Evolutionary conservation across 2,113 vertebrate genomes (phyloP).

Genomic region (Ophiodon elongatus): DNA sequence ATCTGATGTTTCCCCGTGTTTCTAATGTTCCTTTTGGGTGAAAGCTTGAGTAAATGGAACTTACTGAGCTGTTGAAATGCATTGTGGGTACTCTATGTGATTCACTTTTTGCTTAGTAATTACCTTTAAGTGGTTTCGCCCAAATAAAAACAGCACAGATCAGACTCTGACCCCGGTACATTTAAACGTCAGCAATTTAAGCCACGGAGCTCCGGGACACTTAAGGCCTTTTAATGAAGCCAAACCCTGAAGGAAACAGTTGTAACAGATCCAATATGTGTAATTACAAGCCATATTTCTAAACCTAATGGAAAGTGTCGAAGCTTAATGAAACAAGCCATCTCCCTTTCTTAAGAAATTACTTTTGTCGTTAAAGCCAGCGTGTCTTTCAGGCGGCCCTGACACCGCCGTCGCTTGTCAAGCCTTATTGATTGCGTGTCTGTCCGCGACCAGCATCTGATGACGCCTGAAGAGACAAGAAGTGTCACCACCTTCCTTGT

Average conservation of each 20-base stretch:
- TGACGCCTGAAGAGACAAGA: constrained; percentile 37
- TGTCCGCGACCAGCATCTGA: constrained; percentile 14
- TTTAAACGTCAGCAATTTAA: constrained; percentile 37
- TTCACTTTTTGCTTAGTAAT: constrained; percentile 35
- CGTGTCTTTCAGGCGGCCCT: not conserved
- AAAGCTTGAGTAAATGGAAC: constrained; percentile 1
- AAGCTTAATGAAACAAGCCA: constrained; percentile 24
- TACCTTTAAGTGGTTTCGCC: constrained; percentile 41
- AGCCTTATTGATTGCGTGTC: constrained; percentile 47
- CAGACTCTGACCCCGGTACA: constrained; percentile 40
- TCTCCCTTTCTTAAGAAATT: constrained; percentile 1
- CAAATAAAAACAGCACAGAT: constrained; percentile 57
- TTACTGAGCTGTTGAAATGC: constrained; percentile 21
- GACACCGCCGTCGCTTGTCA: constrained; percentile 40
- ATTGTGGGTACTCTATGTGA: constrained; percentile 30
- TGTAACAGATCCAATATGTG: constrained; percentile 23
- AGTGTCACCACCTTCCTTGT: constrained; percentile 43
- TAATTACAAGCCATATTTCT: constrained; percentile 57
- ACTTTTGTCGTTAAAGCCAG: constrained; percentile 3
- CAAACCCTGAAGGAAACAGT: constrained; percentile 17
- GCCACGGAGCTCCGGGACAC: constrained; percentile 11
- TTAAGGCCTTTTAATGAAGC: constrained; percentile 37
- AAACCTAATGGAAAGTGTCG: constrained; percentile 4
- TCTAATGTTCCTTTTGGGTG: not conserved
- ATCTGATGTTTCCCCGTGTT: not conserved